Conservation (phyloP, 1,140 invertebrate species). For the Trinorchestia longiramus region DNA sequence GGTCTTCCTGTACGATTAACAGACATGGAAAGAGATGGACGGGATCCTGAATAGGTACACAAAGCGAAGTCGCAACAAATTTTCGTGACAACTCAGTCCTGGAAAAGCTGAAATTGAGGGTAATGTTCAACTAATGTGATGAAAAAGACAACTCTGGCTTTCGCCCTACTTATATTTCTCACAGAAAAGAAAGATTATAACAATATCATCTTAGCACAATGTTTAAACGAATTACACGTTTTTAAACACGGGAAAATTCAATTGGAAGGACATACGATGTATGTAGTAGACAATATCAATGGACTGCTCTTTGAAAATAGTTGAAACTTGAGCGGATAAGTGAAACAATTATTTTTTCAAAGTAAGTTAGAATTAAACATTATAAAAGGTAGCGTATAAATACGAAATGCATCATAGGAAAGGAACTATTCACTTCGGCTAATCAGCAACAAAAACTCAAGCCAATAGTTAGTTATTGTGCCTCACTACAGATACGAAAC, state of each 20-base stretch:
- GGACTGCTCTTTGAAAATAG: too few relatives aligned
- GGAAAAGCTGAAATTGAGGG: not conserved
- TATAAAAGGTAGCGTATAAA: not conserved
- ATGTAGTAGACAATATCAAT: too few relatives aligned
- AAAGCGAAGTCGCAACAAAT: not conserved
- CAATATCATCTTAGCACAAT: too few relatives aligned
- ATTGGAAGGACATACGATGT: too few relatives aligned
- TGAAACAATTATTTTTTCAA: too few relatives aligned
- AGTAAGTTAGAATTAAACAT: not conserved
- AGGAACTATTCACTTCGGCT: not conserved
- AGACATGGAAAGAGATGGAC: not conserved
- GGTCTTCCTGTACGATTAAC: slow-evolving; percentile 12
- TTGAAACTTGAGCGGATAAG: too few relatives aligned
- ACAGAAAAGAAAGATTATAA: not conserved
- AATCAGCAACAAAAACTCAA: not conserved
- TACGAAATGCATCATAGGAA: not conserved
- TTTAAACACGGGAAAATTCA: too few relatives aligned
- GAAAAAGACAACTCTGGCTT: not conserved
- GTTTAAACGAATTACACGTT: too few relatives aligned
- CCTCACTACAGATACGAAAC: not conserved
- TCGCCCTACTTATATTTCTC: not conserved
- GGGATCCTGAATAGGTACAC: not conserved
- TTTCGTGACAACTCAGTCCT: not conserved
- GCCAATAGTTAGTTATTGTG: not conserved
- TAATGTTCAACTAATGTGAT: not conserved